Conservation (phyloP, 2,888 invertebrate genomes). For the Serripes groenlandicus region DNA sequence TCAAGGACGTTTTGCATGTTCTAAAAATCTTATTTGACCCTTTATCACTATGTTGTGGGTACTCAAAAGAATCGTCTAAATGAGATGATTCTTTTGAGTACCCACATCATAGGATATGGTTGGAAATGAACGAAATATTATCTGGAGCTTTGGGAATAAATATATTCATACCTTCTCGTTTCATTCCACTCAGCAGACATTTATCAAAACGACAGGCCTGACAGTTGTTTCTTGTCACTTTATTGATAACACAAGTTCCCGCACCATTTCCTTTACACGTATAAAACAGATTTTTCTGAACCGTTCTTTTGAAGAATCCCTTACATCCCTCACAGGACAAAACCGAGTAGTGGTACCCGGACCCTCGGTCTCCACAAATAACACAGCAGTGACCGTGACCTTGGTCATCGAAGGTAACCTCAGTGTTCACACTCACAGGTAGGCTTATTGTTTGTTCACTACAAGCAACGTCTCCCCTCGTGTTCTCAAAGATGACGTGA, state of each 20-base stretch:
- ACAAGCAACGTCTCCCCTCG: background rate
- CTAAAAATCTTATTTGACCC: too few species aligned
- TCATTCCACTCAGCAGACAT: slow-evolving; percentile 85
- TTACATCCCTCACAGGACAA: slow-evolving; percentile 86
- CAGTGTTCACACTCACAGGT: background rate
- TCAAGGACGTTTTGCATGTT: too few species aligned
- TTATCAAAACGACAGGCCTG: slow-evolving; percentile 85
- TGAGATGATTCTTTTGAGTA: too few species aligned
- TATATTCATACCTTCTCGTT: slow-evolving; percentile 86
- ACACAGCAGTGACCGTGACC: slow-evolving; percentile 70
- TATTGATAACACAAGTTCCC: slow-evolving; percentile 84
- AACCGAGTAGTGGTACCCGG: slow-evolving; percentile 86
- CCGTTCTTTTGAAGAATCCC: slow-evolving; percentile 86
- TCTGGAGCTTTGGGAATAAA: too few species aligned
- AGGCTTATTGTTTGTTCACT: background rate
- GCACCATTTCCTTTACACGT: slow-evolving; percentile 82
- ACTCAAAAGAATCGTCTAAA: too few species aligned
- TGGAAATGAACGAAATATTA: too few species aligned
- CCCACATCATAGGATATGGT: too few species aligned
- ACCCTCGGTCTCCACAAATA: slow-evolving; percentile 85
- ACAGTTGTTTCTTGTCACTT: slow-evolving; percentile 85
- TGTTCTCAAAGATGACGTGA: slow-evolving; percentile 18
- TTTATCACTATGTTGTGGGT: too few species aligned
- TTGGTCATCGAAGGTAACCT: background rate
- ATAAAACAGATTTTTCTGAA: slow-evolving; percentile 85